A percentile compares a stretch with the other conserved stretches of the same genome.
phyloP scores from a whole-genome alignment of 2,888 invertebrate genomes.

The Elegia similella region DNA sequence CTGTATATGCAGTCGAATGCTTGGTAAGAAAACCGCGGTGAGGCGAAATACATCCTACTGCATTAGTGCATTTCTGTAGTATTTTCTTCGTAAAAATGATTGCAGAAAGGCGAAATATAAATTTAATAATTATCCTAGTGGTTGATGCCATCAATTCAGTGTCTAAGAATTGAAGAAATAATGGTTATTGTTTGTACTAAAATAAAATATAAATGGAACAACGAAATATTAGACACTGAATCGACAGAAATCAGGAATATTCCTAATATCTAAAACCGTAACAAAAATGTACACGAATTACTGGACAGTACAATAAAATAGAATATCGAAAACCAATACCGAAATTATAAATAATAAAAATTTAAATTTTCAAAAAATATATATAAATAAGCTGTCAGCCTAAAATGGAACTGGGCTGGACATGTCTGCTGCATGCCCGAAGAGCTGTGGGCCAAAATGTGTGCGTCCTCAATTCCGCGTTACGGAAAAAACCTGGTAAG shows the following conservation, averaged over 20 bases:
- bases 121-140: constrained; percentile 52
- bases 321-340: background rate
- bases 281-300: constrained; percentile 20
- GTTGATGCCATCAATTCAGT: constrained; percentile 35
- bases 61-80: constrained; percentile 60
- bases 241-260: constrained; percentile 42
- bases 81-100: constrained; percentile 72
- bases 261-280: constrained; percentile 25
- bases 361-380: background rate
- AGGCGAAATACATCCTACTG: constrained; percentile 36
- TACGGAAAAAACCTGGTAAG: no score
- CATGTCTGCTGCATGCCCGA: no score
- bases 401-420: no score
- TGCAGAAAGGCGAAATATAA: constrained; percentile 65
- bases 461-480: no score
- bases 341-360: background rate
- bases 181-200: constrained; percentile 1
- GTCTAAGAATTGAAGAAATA: background rate
- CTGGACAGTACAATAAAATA: background rate
- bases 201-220: constrained; percentile 13
- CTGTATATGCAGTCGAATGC: constrained; percentile 44
- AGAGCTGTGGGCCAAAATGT: no score
- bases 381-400: no score
- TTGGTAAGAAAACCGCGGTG: constrained; percentile 28
- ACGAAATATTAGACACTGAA: constrained; percentile 33